Evolutionary conservation across 1,140 invertebrate species (phyloP), one percentile per base, ranked within the genome.

Genomic region (Notospermus geniculatus): DNA sequence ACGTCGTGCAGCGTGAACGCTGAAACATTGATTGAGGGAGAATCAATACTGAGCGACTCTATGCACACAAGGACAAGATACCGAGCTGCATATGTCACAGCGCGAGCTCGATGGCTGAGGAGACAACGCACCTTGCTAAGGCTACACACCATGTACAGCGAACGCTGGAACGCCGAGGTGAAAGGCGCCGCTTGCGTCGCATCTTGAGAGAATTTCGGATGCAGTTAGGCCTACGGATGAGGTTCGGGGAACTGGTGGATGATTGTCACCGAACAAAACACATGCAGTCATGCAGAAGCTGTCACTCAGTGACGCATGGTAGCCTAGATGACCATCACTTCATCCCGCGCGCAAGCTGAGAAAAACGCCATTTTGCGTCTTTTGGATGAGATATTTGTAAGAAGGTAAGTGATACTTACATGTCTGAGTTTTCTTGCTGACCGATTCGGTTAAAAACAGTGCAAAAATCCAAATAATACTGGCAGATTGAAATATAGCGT

Each of bases 391-490:
- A 50, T 27, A 50, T 5, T 4, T 50, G n/a, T 4, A 50, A 23
- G 4, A n/a, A 50, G 9, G 4, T 50, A 7, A 50, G 9, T 50
- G 25, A 7, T 50, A 50, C 46, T 50, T 50, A 50, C 46, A 50
- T 50, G 25, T 50, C 46, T 50, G 46, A 7, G 46, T 50, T n/a
- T 50, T 50, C n/a, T 50, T 50, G 25, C 46, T 23, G 25, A 50
- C 25, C 4, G 19, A 50, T 50, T 50, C 46, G 9, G 46, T 23
- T 50, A 50, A n/a, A 50, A 50, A 50, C n/a, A 50, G 46, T 27
- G 46, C 25, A 19, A 50, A 50, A 50, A 50, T 50, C 46, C 46
- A 50, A 50, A 50, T 50, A 50, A 50, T 50, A 9, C 46, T 50
- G 5, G 25, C 19, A 19, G 46, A 50, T 50, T 50, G 46, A 23